Evolutionary conservation across 2,888 invertebrate genomes (phyloP).

Genomic region (Caenorhabditis doughertyi): DNA sequence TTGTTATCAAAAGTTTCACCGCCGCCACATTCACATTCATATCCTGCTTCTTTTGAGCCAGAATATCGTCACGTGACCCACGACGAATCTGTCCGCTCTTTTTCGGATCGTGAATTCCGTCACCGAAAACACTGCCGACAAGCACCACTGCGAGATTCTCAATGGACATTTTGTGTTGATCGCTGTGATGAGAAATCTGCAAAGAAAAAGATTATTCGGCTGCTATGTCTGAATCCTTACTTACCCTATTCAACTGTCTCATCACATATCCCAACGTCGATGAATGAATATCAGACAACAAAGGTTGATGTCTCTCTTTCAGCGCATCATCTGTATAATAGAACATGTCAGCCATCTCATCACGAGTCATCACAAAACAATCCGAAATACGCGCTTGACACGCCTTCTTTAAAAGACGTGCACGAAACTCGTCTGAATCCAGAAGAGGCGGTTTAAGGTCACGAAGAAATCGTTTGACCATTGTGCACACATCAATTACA

Average conservation of each 20-base stretch:
- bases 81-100: conserved; percentile 35
- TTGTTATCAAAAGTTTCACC: conserved; percentile 57
- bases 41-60: conserved; percentile 61
- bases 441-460: conserved; percentile 65
- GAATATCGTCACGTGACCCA: conserved; percentile 51
- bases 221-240: neutral
- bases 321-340: conserved; percentile 24
- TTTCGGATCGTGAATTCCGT: conserved; percentile 53
- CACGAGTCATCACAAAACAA: conserved; percentile 43
- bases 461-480: conserved; percentile 76
- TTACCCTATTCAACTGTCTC: conserved; percentile 70
- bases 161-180: conserved; percentile 70
- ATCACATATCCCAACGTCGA: conserved; percentile 74
- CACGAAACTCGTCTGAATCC: conserved; percentile 63
- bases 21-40: conserved; percentile 58
- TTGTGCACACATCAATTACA: conserved; percentile 73
- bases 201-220: neutral
- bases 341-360: conserved; percentile 56
- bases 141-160: conserved; percentile 73
- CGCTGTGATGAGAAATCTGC: conserved; percentile 60
- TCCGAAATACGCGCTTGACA: conserved; percentile 45
- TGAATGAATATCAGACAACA: conserved; percentile 56
- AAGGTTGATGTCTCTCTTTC: conserved; percentile 28
- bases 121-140: conserved; percentile 71
- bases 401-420: conserved; percentile 44